Conservation (phyloP, 2,113 vertebrate species). For the Eulemur macaco region DNA sequence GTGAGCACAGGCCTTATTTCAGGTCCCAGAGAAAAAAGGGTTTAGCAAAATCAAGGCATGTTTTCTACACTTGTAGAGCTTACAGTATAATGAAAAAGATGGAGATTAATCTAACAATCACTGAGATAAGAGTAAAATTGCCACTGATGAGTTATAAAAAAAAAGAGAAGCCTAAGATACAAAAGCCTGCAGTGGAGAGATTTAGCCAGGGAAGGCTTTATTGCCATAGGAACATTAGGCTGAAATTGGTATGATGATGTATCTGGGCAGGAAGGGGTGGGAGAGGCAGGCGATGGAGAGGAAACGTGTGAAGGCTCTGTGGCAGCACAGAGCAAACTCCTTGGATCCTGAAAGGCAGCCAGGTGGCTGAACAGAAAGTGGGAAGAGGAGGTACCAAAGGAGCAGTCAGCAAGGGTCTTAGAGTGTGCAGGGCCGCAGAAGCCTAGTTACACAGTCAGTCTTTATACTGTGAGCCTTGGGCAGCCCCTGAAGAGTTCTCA, state of each 20-base stretch:
- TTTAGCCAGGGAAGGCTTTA: neutral
- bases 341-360: neutral
- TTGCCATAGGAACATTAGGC: neutral
- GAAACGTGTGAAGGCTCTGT: neutral
- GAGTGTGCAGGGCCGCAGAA: accelerated
- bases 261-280: neutral
- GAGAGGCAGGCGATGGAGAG: neutral
- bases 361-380: neutral
- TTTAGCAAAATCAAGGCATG: neutral
- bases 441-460: too few relatives aligned
- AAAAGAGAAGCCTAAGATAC: neutral
- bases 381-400: too few relatives aligned
- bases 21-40: neutral
- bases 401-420: neutral
- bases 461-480: neutral
- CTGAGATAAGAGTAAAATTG: neutral
- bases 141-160: neutral
- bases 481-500: neutral
- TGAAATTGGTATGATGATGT: neutral
- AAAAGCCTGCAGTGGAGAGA: neutral
- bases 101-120: neutral
- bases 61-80: neutral
- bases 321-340: neutral
- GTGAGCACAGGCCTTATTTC: neutral
- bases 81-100: neutral